Percentiles rank a stretch among this genome's conserved stretches.
phyloP scores from a whole-genome alignment of 2,113 vertebrate species.

The Periophthalmus modestus region DNA sequence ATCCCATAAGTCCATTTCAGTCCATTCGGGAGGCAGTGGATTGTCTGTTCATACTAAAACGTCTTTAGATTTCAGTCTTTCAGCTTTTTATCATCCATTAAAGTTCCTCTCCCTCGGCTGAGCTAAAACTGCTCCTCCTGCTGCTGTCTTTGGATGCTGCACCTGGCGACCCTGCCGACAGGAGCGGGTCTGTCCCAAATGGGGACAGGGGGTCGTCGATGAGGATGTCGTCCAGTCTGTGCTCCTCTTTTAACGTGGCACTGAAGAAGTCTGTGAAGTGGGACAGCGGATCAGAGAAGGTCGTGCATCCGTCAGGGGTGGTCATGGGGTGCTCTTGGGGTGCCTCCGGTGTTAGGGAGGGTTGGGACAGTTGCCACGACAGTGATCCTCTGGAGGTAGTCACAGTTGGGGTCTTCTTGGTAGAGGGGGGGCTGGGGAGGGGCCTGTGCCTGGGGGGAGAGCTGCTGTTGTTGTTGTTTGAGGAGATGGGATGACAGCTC shows the following conservation, averaged over 20 bases:
- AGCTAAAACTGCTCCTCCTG: slow-evolving; percentile 92
- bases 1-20: slow-evolving; percentile 50
- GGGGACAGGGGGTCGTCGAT: slow-evolving; percentile 88
- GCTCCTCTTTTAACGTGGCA: slow-evolving; percentile 90
- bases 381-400: slow-evolving; percentile 82
- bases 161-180: slow-evolving; percentile 87
- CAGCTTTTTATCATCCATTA: slow-evolving; percentile 63
- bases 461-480: slow-evolving; percentile 82
- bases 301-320: slow-evolving; percentile 75
- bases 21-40: slow-evolving; percentile 49
- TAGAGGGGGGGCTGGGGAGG: slow-evolving; percentile 74
- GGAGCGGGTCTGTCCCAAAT: slow-evolving; percentile 87
- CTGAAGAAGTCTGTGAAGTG: slow-evolving; percentile 98
- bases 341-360: slow-evolving; percentile 44
- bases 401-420: slow-evolving; percentile 81
- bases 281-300: slow-evolving; percentile 93
- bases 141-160: slow-evolving; percentile 90
- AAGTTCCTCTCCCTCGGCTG: slow-evolving; percentile 86
- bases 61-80: neutral
- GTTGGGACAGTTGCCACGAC: slow-evolving; percentile 39
- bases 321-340: slow-evolving; percentile 64
- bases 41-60: slow-evolving; percentile 3
- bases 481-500: slow-evolving; percentile 84
- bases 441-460: slow-evolving; percentile 64
- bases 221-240: slow-evolving; percentile 85